Conservation (phyloP, 2,797 vertebrate genomes). For the Sebastes jordani region DNA sequence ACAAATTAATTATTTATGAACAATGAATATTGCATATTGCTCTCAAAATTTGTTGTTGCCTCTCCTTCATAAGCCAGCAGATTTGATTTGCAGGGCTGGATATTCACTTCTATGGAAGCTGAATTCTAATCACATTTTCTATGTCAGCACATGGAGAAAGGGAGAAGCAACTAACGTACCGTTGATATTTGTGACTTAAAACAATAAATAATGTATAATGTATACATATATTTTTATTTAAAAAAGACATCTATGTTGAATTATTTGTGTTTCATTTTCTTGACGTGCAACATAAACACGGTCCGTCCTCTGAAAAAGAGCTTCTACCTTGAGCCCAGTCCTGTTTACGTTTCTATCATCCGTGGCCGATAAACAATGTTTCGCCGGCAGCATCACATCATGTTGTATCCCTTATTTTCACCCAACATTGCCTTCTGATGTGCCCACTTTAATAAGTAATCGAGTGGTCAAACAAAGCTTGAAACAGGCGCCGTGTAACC, state of each 20-base stretch:
- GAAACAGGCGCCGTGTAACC: slow-evolving; percentile 32
- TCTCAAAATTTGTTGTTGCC: slow-evolving; percentile 75
- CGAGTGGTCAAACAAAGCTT: slow-evolving; percentile 68
- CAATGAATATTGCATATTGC: slow-evolving; percentile 80
- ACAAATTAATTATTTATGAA: slow-evolving; percentile 80
- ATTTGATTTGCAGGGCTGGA: slow-evolving; percentile 73
- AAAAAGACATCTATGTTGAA: background rate
- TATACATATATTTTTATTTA: background rate
- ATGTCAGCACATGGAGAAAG: slow-evolving; percentile 21
- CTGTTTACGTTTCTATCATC: slow-evolving; percentile 39
- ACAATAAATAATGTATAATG: background rate
- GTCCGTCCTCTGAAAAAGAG: background rate
- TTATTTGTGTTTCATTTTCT: slow-evolving; percentile 14
- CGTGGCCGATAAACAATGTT: slow-evolving; percentile 39
- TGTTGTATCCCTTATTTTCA: slow-evolving; percentile 56
- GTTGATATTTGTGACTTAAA: slow-evolving; percentile 12
- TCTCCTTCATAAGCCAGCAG: slow-evolving; percentile 68
- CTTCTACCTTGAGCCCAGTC: background rate
- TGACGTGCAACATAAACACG: slow-evolving; percentile 1
- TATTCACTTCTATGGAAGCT: slow-evolving; percentile 58
- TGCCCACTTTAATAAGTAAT: slow-evolving; percentile 74
- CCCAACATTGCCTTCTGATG: slow-evolving; percentile 65
- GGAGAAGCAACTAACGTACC: background rate
- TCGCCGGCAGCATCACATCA: slow-evolving; percentile 39
- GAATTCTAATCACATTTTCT: slow-evolving; percentile 65